These are phyloP conservation scores for Peromyscus californicus DNA, from an alignment of 2,113 vertebrate species.

Conservation along the genomic window DNA sequence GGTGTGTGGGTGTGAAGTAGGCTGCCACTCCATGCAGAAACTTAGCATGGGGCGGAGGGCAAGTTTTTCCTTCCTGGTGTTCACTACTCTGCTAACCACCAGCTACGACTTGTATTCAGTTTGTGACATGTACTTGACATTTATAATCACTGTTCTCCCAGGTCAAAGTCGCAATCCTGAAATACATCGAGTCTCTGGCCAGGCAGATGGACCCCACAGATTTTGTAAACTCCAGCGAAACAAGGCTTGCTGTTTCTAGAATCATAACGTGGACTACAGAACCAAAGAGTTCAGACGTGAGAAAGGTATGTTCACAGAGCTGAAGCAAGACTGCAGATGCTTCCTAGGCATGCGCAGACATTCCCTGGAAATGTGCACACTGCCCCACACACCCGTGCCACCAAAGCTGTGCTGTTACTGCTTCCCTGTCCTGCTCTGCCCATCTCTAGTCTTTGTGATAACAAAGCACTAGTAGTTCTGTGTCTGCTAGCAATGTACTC, in stretches of 20 bases:
- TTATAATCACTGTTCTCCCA: constrained; percentile 80
- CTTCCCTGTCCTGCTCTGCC: background rate
- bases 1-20: background rate
- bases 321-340: background rate
- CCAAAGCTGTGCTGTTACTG: background rate
- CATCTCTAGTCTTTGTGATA: background rate
- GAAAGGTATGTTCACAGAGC: constrained; percentile 91
- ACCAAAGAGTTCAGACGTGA: constrained; percentile 99
- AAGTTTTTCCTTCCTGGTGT: background rate
- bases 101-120: constrained; percentile 24
- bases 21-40: background rate
- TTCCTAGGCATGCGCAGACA: background rate
- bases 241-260: constrained; percentile 97
- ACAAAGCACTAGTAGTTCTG: background rate
- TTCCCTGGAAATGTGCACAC: background rate
- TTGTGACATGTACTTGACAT: background rate
- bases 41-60: background rate
- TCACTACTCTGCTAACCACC: background rate
- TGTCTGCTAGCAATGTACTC: background rate
- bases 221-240: constrained; percentile 99
- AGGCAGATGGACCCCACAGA: constrained; percentile 98
- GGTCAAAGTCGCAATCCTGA: constrained; percentile 99
- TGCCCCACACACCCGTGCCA: background rate
- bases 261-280: constrained; percentile 99
- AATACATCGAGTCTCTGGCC: constrained; percentile 97